phyloP scores from a whole-genome alignment of 1,140 invertebrate genomes.

The Cotesia chilonis region DNA sequence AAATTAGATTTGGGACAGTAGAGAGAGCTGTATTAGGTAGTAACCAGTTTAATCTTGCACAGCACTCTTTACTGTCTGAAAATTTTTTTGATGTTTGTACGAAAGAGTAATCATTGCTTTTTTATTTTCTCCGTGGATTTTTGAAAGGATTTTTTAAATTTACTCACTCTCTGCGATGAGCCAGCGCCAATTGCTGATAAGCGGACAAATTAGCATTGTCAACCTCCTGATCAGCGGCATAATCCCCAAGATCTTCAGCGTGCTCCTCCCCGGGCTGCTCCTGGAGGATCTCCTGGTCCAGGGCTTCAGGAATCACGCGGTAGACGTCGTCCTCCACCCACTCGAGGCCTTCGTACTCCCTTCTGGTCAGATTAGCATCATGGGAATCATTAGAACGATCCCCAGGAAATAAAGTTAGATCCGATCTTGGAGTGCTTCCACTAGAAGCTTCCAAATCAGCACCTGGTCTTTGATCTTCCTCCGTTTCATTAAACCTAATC shows the following conservation, averaged over 20 bases:
- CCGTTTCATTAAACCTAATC: conserved; percentile 59
- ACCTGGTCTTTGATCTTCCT: conserved; percentile 54
- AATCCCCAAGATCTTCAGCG: conserved; percentile 41
- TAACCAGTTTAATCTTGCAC: too few relatives aligned
- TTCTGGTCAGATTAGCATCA: conserved; percentile 32
- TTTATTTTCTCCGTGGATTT: too few relatives aligned
- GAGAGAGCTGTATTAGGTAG: too few relatives aligned
- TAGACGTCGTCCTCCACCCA: conserved; percentile 63
- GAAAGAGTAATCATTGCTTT: too few relatives aligned
- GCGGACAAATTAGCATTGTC: conserved; percentile 49
- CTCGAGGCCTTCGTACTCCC: conserved; percentile 58
- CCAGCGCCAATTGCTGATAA: conserved; percentile 50
- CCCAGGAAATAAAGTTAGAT: too few relatives aligned
- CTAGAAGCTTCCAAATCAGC: conserved; percentile 35
- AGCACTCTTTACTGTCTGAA: too few relatives aligned
- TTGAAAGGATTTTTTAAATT: neutral
- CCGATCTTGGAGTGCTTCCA: neutral
- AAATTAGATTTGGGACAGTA: too few relatives aligned
- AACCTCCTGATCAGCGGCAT: conserved; percentile 6
- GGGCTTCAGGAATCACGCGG: conserved; percentile 55
- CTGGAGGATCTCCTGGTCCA: conserved; percentile 45
- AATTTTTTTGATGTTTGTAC: too few relatives aligned
- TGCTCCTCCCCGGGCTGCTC: conserved; percentile 31
- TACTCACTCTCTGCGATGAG: conserved; percentile 57
- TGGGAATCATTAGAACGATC: too few relatives aligned